Evolutionary conservation across 2,888 invertebrate species (phyloP), one percentile per base, ranked within the genome.

Genomic region (Euplexia lucipara): DNA sequence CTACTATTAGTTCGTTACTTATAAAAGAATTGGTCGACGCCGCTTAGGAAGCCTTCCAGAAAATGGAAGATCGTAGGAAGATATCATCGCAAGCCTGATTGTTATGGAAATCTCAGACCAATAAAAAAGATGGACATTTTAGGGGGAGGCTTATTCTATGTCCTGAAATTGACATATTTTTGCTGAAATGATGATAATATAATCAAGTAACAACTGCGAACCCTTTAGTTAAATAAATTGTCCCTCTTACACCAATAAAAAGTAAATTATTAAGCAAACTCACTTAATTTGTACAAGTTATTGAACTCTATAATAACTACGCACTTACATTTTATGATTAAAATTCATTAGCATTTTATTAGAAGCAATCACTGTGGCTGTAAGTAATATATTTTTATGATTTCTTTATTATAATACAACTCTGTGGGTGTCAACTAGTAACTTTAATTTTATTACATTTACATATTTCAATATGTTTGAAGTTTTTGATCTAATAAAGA

Each of bases 271-370:
- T 64, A 62, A 52, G 57, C 48, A 71, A 71, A 77, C 76, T 60
- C 37, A 58, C 34, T 41, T 47, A 54, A 75, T 58, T 39, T 42
- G 52, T 34, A 44, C 57, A 57, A 49, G 42, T 62, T 72, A 56
- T 61, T 70, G 54, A 76, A 76, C 60, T 45, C 39, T 14, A 32
- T 10, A 6, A 14, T n/a, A 59, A 34, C 26, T 34, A 42, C 42
- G 14, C 26, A 18, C 37, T 10, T 20, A 41, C 44, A 45, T 3
- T 65, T 63, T 59, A 67, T 53, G 41, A 49, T 62, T 60, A 42
- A 52, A 77, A 52, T 68, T 77, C 62, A 80, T 80, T 77, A 77
- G 45, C 3, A 16, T 59, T 78, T 71, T 75, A 79, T 39, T 26
- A 41, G 5, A n/a, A 42, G 30, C 63, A 48, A 70, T 70, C 35